Conservation (phyloP, 2,888 invertebrate genomes). For the Heliconius aoede region DNA sequence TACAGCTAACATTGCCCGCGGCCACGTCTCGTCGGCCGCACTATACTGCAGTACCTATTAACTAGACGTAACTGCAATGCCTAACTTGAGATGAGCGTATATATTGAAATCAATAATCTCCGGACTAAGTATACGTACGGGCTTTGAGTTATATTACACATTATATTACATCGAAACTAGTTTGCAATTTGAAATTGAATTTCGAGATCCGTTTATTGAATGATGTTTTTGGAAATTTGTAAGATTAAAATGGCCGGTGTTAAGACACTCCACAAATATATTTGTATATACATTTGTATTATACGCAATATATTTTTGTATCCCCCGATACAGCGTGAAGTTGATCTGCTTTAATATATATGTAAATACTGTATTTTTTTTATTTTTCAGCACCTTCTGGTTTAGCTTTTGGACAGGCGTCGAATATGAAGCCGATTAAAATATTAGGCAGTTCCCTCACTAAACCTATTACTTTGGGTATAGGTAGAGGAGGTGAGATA, state of each 20-base stretch:
- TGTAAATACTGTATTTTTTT: neutral
- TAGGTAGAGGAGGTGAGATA: slow-evolving; percentile 48
- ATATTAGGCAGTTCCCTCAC: slow-evolving; percentile 71
- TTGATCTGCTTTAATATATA: too few species aligned
- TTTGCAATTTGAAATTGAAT: neutral
- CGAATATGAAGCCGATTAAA: slow-evolving; percentile 74
- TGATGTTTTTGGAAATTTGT: neutral
- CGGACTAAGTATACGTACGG: neutral
- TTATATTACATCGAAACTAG: neutral
- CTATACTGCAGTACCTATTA: slow-evolving; percentile 21
- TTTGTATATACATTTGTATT: too few species aligned
- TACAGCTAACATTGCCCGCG: neutral
- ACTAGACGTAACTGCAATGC: slow-evolving; percentile 28
- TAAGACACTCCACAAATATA: too few species aligned
- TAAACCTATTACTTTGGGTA: slow-evolving; percentile 62
- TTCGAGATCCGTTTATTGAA: neutral
- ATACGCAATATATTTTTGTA: too few species aligned
- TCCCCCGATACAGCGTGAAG: too few species aligned
- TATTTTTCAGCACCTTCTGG: slow-evolving; percentile 69
- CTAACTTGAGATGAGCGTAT: slow-evolving; percentile 23
- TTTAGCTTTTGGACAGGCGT: slow-evolving; percentile 72
- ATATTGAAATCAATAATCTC: slow-evolving; percentile 25
- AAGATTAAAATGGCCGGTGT: too few species aligned
- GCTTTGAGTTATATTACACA: neutral
- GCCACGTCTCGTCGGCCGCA: neutral